Evolutionary conservation across 2,113 vertebrate genomes (phyloP).

Genomic region (Pimephales promelas): DNA sequence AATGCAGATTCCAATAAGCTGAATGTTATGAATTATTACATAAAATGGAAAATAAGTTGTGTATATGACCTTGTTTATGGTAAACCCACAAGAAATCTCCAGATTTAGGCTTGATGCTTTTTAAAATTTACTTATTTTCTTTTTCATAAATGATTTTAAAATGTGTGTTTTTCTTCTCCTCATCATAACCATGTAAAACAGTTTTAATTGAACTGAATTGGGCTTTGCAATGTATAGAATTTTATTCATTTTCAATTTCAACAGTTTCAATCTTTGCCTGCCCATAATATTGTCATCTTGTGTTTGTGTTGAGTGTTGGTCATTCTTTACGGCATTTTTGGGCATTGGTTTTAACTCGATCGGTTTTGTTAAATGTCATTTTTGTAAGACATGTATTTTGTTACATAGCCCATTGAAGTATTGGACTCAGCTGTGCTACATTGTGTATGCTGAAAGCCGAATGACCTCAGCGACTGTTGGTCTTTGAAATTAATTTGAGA

Average conservation of each 20-base stretch:
- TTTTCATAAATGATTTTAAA: not conserved
- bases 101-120: not conserved
- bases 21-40: not conserved
- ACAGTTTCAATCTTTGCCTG: not conserved
- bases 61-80: slow-evolving; percentile 13
- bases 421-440: not conserved
- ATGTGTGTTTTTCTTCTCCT: not conserved
- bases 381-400: not conserved
- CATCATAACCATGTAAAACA: not conserved
- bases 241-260: not conserved
- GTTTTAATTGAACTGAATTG: not conserved
- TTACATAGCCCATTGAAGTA: not conserved
- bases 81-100: not conserved
- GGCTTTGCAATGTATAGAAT: not conserved
- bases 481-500: slow-evolving; percentile 18
- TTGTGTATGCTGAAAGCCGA: not conserved
- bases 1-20: slow-evolving; percentile 2
- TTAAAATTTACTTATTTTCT: not conserved
- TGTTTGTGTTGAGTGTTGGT: not conserved
- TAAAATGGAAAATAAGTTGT: slow-evolving; percentile 9
- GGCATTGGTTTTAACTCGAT: not conserved
- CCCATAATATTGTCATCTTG: not conserved
- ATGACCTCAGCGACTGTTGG: not conserved
- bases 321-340: not conserved
- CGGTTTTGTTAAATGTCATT: not conserved